Conservation (phyloP, 2,113 vertebrate species). For the Anoura caudifer region DNA sequence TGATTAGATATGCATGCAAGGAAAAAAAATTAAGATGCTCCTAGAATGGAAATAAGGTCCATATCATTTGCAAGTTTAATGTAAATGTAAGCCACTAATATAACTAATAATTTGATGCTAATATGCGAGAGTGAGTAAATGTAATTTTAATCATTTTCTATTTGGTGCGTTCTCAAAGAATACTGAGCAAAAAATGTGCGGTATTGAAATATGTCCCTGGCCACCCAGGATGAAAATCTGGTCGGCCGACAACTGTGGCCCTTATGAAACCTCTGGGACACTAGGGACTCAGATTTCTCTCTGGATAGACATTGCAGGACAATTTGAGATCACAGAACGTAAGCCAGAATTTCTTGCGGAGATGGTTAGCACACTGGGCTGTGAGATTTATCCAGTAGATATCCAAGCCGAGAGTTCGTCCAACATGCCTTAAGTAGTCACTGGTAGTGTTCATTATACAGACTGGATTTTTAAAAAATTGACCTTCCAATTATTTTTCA, state of each 20-base stretch:
- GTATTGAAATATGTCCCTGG: slow-evolving; percentile 15
- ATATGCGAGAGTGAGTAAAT: slow-evolving; percentile 54
- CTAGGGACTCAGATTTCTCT: background rate
- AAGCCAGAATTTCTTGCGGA: slow-evolving; percentile 25
- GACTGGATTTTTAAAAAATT: background rate
- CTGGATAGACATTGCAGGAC: background rate
- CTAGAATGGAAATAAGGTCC: slow-evolving; percentile 64
- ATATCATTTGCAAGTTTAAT: slow-evolving; percentile 73
- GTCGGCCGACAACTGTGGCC: background rate
- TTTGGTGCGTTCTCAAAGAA: slow-evolving; percentile 39
- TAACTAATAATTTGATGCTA: slow-evolving; percentile 71
- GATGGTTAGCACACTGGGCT: background rate
- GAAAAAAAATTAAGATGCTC: slow-evolving; percentile 51
- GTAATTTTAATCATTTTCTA: slow-evolving; percentile 56
- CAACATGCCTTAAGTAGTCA: background rate
- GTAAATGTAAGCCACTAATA: slow-evolving; percentile 63
- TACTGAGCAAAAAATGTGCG: slow-evolving; percentile 38
- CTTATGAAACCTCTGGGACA: background rate
- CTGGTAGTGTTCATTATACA: background rate
- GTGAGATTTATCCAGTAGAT: background rate
- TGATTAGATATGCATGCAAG: slow-evolving; percentile 70
- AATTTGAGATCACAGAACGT: background rate
- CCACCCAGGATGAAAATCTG: slow-evolving; percentile 13
- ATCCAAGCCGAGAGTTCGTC: background rate
- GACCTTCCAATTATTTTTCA: background rate